These are phyloP conservation scores for Microctonus hyperodae DNA, from an alignment of 2,888 invertebrate genomes.

Conservation along the genomic window DNA sequence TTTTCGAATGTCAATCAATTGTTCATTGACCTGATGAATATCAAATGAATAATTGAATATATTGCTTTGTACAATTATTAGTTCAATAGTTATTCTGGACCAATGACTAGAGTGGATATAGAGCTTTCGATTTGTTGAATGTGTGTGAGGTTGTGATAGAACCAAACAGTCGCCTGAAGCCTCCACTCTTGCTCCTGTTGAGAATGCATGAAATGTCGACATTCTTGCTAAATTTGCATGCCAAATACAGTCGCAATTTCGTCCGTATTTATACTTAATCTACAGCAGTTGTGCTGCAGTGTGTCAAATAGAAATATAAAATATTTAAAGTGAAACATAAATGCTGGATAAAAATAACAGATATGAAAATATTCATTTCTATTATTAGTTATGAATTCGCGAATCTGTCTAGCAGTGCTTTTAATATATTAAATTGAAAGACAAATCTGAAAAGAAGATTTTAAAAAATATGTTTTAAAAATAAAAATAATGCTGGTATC, in stretches of 20 bases:
- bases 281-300: not conserved
- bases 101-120: not conserved
- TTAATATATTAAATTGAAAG: too few species aligned
- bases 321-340: too few species aligned
- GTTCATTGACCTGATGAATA: not conserved
- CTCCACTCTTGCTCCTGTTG: not conserved
- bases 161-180: slow-evolving; percentile 3
- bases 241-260: slow-evolving; percentile 20
- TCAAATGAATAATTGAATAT: slow-evolving; percentile 4
- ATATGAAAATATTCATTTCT: too few species aligned
- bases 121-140: not conserved
- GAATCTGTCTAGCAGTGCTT: too few species aligned
- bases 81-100: not conserved
- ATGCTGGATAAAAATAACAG: too few species aligned
- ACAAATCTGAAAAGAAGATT: too few species aligned
- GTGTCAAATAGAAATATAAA: too few species aligned
- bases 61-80: too few species aligned
- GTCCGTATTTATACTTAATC: not conserved
- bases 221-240: not conserved
- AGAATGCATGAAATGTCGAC: slow-evolving; percentile 4
- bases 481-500: too few species aligned
- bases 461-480: too few species aligned
- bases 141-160: not conserved
- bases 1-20: not conserved
- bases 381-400: too few species aligned